These are phyloP conservation scores for Notothenia coriiceps DNA, from an alignment of 2,113 vertebrate genomes.

Conservation along the genomic window DNA sequence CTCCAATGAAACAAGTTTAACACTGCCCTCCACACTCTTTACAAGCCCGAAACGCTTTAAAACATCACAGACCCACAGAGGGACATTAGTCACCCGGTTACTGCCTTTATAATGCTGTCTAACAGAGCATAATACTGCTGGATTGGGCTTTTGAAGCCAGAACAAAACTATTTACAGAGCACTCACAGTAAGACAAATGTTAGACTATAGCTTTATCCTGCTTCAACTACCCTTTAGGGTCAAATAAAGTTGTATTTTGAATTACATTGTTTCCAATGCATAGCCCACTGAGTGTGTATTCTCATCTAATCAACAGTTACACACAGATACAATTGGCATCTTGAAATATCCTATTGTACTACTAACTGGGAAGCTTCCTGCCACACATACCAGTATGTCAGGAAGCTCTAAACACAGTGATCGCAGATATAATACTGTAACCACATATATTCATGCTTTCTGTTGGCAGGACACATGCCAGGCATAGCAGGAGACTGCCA, in stretches of 20 bases:
- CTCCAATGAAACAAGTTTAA: conserved; percentile 43
- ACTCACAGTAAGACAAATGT: not conserved
- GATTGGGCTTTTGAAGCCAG: not conserved
- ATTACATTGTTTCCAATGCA: not conserved
- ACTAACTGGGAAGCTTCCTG: not conserved
- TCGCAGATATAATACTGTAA: not conserved
- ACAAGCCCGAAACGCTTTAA: conserved; percentile 19
- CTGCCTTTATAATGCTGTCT: not conserved
- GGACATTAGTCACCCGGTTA: not conserved
- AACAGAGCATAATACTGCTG: not conserved
- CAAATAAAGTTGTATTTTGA: not conserved
- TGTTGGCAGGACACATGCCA: conserved; percentile 9
- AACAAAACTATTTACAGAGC: not conserved
- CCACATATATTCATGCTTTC: no score
- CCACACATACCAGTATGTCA: not conserved
- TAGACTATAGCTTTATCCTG: not conserved
- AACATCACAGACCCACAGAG: not conserved
- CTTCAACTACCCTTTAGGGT: not conserved
- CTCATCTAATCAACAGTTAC: not conserved
- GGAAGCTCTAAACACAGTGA: conserved; percentile 9
- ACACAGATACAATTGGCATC: no score
- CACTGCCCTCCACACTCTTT: conserved; percentile 10
- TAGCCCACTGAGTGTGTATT: not conserved
- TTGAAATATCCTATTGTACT: not conserved
- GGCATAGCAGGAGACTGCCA: not conserved